A percentile compares a stretch with the other conserved stretches of the same genome.
These are phyloP conservation scores for Myripristis murdjan DNA, from an alignment of 2,797 vertebrate species.

Conservation along the genomic window DNA sequence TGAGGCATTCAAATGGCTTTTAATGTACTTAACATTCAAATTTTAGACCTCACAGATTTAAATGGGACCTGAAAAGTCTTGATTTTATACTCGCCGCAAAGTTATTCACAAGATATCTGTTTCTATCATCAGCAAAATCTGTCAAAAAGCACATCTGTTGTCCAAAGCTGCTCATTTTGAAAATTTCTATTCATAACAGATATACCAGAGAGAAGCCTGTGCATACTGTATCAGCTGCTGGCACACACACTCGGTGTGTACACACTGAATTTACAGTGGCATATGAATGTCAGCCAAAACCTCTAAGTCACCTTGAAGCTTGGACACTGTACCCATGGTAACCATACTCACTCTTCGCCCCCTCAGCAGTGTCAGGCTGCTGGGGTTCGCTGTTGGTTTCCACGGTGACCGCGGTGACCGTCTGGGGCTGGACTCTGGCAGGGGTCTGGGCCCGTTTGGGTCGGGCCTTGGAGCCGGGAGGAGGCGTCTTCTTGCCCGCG, in stretches of 20 bases:
- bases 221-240: background rate
- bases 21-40: too few species aligned
- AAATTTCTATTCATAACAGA: background rate
- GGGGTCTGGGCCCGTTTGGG: slow-evolving; percentile 86
- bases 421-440: slow-evolving; percentile 77
- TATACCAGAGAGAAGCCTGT: background rate
- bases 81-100: too few species aligned
- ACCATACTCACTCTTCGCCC: slow-evolving; percentile 78
- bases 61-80: too few species aligned
- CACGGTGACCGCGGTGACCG: slow-evolving; percentile 72
- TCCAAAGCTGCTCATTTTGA: background rate
- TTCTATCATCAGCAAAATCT: too few species aligned
- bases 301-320: slow-evolving; percentile 51
- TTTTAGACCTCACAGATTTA: too few species aligned
- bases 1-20: too few species aligned
- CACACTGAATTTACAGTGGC: background rate
- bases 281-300: slow-evolving; percentile 33
- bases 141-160: background rate
- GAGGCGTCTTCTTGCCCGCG: slow-evolving; percentile 77
- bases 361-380: slow-evolving; percentile 69
- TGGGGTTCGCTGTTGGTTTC: slow-evolving; percentile 68
- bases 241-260: background rate
- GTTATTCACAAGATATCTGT: too few species aligned
- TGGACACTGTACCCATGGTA: slow-evolving; percentile 27
- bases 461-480: slow-evolving; percentile 86